Evolutionary conservation across 2,888 invertebrate genomes (phyloP).

Genomic region (Napeogenes inachia): DNA sequence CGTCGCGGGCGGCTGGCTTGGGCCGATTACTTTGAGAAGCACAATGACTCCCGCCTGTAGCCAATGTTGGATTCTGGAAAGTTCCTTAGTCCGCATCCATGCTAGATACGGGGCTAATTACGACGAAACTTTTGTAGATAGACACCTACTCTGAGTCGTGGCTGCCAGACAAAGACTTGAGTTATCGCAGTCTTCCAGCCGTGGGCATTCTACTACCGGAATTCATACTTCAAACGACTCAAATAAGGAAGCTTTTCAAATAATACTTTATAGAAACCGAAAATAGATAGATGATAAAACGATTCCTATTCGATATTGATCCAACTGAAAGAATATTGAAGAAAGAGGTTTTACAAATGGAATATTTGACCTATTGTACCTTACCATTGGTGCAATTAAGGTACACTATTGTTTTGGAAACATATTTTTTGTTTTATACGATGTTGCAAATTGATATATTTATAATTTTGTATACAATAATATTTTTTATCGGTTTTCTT

Average conservation of each 20-base stretch:
- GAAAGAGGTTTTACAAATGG: slow-evolving; percentile 10
- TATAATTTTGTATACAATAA: too few relatives aligned
- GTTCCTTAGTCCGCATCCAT: slow-evolving; percentile 69
- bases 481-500: too few relatives aligned
- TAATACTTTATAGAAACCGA: slow-evolving; percentile 36
- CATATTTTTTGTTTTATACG: too few relatives aligned
- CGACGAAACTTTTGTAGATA: slow-evolving; percentile 74
- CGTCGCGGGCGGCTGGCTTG: slow-evolving; percentile 66
- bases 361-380: slow-evolving; percentile 7
- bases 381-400: background rate
- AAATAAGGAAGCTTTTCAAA: slow-evolving; percentile 44
- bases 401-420: too few relatives aligned
- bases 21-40: slow-evolving; percentile 73
- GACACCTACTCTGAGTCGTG: slow-evolving; percentile 73
- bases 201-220: slow-evolving; percentile 39
- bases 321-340: slow-evolving; percentile 33
- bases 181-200: slow-evolving; percentile 73
- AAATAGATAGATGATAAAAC: slow-evolving; percentile 53
- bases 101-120: slow-evolving; percentile 75
- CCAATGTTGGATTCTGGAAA: slow-evolving; percentile 72
- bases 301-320: slow-evolving; percentile 58
- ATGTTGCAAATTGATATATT: too few relatives aligned
- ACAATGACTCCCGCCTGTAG: slow-evolving; percentile 72
- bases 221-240: slow-evolving; percentile 46
- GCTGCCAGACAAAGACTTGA: slow-evolving; percentile 71